Percentiles rank a stretch among this genome's conserved stretches.
phyloP scores from a whole-genome alignment of 2,797 vertebrate genomes.

The Typhlichthys eigenmanni region DNA sequence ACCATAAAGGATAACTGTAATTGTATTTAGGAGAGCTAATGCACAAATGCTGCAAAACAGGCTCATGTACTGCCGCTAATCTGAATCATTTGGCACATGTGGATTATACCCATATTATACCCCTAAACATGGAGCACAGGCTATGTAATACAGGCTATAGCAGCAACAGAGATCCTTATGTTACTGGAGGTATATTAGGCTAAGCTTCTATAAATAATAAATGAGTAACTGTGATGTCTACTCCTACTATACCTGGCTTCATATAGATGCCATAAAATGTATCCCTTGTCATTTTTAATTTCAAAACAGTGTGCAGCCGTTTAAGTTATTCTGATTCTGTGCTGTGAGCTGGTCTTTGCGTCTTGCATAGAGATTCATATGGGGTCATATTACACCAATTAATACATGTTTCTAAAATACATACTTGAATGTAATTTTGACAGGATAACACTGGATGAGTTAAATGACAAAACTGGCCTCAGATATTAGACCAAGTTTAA shows the following conservation, averaged over 20 bases:
- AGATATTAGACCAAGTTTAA: too few species aligned
- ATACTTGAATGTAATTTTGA: too few species aligned
- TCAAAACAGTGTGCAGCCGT: not conserved
- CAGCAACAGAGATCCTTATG: not conserved
- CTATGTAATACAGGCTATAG: not conserved
- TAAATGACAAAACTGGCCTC: too few species aligned
- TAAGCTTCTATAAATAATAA: conserved; percentile 44
- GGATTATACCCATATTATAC: conserved; percentile 18
- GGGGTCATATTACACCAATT: too few species aligned
- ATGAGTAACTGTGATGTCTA: conserved; percentile 52
- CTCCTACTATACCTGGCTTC: conserved; percentile 42
- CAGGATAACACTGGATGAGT: too few species aligned
- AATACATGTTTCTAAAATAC: too few species aligned
- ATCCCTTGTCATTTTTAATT: not conserved
- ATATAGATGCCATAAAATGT: conserved; percentile 9
- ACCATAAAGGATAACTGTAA: not conserved
- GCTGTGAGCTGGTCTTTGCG: too few species aligned
- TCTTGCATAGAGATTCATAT: too few species aligned
- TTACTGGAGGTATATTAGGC: conserved; percentile 9
- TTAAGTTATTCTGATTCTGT: too few species aligned
- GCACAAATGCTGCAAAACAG: conserved; percentile 22
- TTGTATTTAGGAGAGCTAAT: not conserved
- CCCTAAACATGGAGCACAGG: not conserved
- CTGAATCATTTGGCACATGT: conserved; percentile 17
- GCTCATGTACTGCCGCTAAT: conserved; percentile 32